Base-by-base conservation (phyloP, 2,113 vertebrate genomes). In the Calyptomena viridis region DNA sequence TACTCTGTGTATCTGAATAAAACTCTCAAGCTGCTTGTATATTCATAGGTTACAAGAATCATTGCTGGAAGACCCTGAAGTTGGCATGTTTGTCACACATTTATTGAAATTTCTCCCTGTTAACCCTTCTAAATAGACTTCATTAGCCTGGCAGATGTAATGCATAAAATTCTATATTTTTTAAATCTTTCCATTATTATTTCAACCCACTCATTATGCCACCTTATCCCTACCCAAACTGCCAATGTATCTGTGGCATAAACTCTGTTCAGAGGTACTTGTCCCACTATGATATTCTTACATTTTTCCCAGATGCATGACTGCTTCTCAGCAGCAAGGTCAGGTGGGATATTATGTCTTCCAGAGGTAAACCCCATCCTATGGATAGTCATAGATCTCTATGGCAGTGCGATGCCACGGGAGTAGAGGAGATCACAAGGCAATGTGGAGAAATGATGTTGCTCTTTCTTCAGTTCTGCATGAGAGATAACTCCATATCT, bases 341-440 rank as follows among this genome's bases (percentile, higher is more conserved):
- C n/a, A 33, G 15, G 18, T 0, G 1, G 24, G 46, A 58, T 10
- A 2, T 13, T 12, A 2, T 8, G 33, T 37, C 13, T 44, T 49
- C 42, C 9, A 33, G 44, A 66, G 39, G 78, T 12, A 19, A 25
- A 1, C 8, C 17, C 18, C 12, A 17, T 46, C 9, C 18, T 50
- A 52, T 23, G 49, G 25, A 23, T 12, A 28, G 12, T 52, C 37
- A 40, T 39, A 19, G 16, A 28, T 39, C 33, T 24, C 35, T 23
- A 4, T 2, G 15, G 47, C 58, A 68, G 14, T 16, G 52, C 0
- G 0, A 12, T 39, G 14, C 13, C 35, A 33, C 9, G 12, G 55
- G 20, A 53, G 12, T 8, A 35, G 47, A 28, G 53, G 20, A 9
- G 25, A 31, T 23, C 20, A 1, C 44, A 63, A 78, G 44, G 24